Conservation (phyloP, 2,888 invertebrate species). For the Euzophera pinguis region DNA sequence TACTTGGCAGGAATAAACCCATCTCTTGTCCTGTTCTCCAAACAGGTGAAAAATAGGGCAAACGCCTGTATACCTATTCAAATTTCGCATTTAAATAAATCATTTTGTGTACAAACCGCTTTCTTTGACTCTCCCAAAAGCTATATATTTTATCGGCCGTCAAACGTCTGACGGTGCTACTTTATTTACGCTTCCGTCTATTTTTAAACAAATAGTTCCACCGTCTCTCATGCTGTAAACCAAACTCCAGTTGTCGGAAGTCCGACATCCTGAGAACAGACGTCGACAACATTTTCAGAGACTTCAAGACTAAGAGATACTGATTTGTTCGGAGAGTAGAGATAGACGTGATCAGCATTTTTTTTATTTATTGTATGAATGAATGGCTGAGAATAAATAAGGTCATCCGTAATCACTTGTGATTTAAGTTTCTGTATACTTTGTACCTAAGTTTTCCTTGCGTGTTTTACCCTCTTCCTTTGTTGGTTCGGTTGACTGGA, state of each 20-base stretch:
- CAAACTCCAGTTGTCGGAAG: constrained; percentile 65
- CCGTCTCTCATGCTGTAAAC: constrained; percentile 63
- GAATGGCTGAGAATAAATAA: too few species aligned
- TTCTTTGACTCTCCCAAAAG: not conserved
- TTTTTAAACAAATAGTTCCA: constrained; percentile 57
- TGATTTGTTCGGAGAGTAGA: not conserved
- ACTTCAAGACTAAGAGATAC: not conserved
- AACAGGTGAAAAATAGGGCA: too few species aligned
- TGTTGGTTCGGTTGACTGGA: too few species aligned
- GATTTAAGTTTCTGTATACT: too few species aligned
- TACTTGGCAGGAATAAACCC: too few species aligned
- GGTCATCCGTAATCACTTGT: too few species aligned
- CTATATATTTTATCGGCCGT: constrained; percentile 10
- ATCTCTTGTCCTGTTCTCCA: too few species aligned
- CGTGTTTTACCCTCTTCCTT: too few species aligned
- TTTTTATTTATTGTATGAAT: not conserved
- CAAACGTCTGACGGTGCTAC: constrained; percentile 29
- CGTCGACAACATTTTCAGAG: constrained; percentile 36
- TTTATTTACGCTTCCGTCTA: constrained; percentile 34
- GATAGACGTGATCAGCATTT: not conserved
- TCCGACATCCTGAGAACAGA: constrained; percentile 61
- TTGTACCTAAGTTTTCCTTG: too few species aligned
- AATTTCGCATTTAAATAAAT: not conserved
- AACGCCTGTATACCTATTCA: too few species aligned
- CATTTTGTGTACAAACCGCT: too few species aligned